Percentiles rank a stretch among this genome's conserved stretches.
phyloP scores from a whole-genome alignment of 2,888 invertebrate species.

The Malthinus flaveolus region DNA sequence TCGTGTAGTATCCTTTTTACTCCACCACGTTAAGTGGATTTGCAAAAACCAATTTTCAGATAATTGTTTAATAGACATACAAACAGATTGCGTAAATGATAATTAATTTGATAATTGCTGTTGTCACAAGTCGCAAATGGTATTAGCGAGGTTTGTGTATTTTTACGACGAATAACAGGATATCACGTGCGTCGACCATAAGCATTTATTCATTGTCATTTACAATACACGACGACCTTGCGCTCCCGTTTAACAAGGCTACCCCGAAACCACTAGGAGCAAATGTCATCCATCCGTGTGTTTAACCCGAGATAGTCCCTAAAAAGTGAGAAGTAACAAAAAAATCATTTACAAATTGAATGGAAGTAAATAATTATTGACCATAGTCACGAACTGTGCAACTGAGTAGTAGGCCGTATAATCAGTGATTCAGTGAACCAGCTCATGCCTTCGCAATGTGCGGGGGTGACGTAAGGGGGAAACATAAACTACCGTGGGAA shows the following conservation, averaged over 20 bases:
- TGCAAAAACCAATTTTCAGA: constrained; percentile 12
- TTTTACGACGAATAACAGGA: constrained; percentile 26
- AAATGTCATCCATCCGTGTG: constrained; percentile 12
- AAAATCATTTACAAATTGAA: background rate
- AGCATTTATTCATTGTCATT: constrained; percentile 26
- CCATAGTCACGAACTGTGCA: constrained; percentile 20
- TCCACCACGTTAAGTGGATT: constrained; percentile 4
- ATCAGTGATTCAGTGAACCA: constrained; percentile 31
- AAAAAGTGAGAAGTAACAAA: background rate
- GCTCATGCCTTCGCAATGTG: constrained; percentile 43
- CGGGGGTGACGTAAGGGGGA: constrained; percentile 48
- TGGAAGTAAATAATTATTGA: constrained; percentile 15
- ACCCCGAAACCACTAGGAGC: constrained; percentile 18
- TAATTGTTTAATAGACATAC: constrained; percentile 9
- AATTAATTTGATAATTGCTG: constrained; percentile 21
- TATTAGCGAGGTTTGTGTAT: constrained; percentile 19
- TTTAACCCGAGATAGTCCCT: background rate
- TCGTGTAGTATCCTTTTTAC: background rate
- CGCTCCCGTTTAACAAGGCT: constrained; percentile 23
- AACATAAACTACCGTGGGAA: constrained; percentile 52
- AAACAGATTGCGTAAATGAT: constrained; percentile 21
- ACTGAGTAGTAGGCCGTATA: constrained; percentile 27
- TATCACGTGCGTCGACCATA: constrained; percentile 24
- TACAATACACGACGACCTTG: constrained; percentile 27
- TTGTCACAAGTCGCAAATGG: constrained; percentile 13